phyloP scores from a whole-genome alignment of 2,113 vertebrate genomes.

The Alligator sinensis region DNA sequence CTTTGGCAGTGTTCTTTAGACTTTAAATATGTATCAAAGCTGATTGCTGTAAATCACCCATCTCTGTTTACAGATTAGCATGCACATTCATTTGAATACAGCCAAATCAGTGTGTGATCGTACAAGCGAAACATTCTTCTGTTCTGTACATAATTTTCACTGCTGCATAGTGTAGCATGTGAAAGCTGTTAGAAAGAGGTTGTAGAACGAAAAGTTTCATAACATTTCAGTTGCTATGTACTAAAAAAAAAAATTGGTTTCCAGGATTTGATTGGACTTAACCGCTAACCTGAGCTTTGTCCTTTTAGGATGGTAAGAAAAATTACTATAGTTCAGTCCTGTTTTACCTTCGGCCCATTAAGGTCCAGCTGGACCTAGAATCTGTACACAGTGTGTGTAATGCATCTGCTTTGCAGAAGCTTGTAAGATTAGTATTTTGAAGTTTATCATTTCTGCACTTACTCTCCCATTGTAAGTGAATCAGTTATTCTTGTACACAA shows the following conservation, averaged over 20 bases:
- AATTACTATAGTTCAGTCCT: not conserved
- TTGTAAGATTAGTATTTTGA: not conserved
- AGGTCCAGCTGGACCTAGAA: not conserved
- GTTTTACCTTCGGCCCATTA: not conserved
- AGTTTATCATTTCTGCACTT: not conserved
- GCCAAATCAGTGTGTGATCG: not conserved
- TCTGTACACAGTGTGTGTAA: not conserved
- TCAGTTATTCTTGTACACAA: not conserved
- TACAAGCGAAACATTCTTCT: not conserved
- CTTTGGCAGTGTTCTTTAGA: rapidly evolving
- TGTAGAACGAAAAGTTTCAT: not conserved
- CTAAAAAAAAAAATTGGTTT: constrained; percentile 27
- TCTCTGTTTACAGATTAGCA: not conserved
- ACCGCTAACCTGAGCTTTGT: constrained; percentile 39
- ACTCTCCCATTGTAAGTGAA: not conserved
- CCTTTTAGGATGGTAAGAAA: constrained; percentile 28
- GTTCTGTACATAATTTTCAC: not conserved
- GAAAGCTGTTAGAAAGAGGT: not conserved
- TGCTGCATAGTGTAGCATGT: rapidly evolving
- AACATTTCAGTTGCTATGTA: not conserved
- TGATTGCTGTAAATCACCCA: not conserved
- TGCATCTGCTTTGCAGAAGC: not conserved
- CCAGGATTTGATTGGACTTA: constrained; percentile 43
- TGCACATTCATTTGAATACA: not conserved
- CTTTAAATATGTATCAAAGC: not conserved